Percentiles rank a stretch among this genome's conserved stretches.
phyloP scores from a whole-genome alignment of 2,797 vertebrate genomes.

The Sebastes oblongus region DNA sequence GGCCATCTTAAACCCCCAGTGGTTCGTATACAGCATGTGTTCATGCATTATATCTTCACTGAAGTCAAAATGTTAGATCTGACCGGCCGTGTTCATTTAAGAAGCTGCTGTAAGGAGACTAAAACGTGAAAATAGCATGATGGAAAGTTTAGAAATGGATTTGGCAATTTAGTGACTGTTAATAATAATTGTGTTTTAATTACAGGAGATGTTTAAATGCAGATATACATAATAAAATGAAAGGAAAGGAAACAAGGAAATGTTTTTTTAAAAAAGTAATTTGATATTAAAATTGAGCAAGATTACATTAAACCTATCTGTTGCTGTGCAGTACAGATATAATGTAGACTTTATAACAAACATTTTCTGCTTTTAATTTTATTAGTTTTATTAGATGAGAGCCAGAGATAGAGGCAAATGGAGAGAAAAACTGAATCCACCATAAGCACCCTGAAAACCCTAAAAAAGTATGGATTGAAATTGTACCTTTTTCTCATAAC shows the following conservation, averaged over 20 bases:
- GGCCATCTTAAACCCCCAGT: neutral
- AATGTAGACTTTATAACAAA: no score
- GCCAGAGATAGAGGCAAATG: accelerated
- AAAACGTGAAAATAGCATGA: no score
- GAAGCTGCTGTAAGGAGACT: no score
- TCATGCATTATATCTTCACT: neutral
- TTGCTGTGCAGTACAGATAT: no score
- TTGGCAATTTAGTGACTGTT: neutral
- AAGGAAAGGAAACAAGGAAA: neutral
- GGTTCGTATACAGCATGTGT: neutral
- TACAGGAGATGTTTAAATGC: neutral
- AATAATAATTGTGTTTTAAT: neutral
- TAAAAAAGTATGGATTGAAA: neutral
- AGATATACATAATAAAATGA: neutral
- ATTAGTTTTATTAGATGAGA: no score
- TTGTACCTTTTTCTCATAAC: neutral
- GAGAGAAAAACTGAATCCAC: neutral
- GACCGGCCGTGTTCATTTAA: neutral
- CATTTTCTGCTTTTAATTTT: no score
- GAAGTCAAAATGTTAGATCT: neutral
- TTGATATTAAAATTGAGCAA: no score
- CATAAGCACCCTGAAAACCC: neutral
- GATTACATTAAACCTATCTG: no score
- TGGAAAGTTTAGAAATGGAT: no score
- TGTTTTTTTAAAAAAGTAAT: neutral